Base-by-base conservation (phyloP, 1,140 invertebrate genomes). In the Platorchestia sp. region DNA sequence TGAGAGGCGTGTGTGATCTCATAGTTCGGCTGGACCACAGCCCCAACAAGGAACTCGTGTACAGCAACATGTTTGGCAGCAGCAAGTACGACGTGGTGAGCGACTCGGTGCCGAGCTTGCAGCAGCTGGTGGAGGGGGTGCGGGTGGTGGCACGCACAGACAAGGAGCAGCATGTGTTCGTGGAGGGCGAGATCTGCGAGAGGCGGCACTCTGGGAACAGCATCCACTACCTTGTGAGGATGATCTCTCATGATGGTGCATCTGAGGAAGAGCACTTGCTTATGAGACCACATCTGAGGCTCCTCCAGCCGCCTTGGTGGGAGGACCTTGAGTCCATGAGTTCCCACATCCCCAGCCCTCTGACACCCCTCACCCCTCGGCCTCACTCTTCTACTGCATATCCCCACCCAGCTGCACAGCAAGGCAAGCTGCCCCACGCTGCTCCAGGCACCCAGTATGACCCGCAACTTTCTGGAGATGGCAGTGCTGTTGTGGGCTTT, bases 221-320 rank as follows among this genome's bases (percentile, higher is more conserved):
- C 45, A 45, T 95, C 42, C 96, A 96, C 89, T 96, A 96, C 95
- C 90, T 96, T 91, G 96, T 96, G 91, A 96, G 96, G 53, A 96
- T 96, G 75, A 90, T 45, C 95, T 96, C 90, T 51, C 90, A 95
- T 53, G 42, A 59, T 59, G 95, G 95, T 43, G 97, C 97, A 96
- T 97, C 97, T 96, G 97, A 97, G 96, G 97, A 97, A 95, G 97
- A 97, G 96, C 97, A 97, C 96, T 97, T 98, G 96, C 98, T 99
- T 95, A 98, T 98, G 96, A 97, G 99, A 51, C 98, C 99, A 0
- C 99, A 99, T 97, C 97, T 99, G 75, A 98, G 99, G n/a, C 98
- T 99, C 0, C 97, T 99, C 95, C 98, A 98, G 97, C 99, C 99
- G 36, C 99, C 99, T 0, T 99, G 99, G 99, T 98, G 98, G 97